Evolutionary conservation across 1,140 invertebrate species (phyloP).

Genomic region (Drosophila busckii): DNA sequence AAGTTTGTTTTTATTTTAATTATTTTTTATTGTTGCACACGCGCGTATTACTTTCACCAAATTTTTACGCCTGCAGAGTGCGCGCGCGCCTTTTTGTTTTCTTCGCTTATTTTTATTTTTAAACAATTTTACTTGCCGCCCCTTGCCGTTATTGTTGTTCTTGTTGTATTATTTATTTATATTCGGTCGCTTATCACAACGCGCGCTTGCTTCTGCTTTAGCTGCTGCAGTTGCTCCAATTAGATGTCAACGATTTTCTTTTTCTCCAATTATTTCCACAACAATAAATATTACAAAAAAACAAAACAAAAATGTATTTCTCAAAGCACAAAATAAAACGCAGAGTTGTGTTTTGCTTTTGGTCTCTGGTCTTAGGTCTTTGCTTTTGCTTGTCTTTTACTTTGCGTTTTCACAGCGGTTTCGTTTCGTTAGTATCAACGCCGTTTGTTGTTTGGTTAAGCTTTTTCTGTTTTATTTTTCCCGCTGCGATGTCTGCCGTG

Average conservation of each 20-base stretch:
- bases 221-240: slow-evolving; percentile 13
- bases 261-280: slow-evolving; percentile 2
- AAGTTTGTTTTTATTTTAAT: no score
- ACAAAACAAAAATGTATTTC: neutral
- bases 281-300: slow-evolving; percentile 3
- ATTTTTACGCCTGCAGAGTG: slow-evolving; percentile 16
- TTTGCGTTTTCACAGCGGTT: slow-evolving; percentile 45
- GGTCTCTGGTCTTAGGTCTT: slow-evolving; percentile 11
- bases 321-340: no score
- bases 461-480: slow-evolving; percentile 18
- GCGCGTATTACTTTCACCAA: slow-evolving; percentile 40
- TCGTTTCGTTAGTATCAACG: slow-evolving; percentile 37
- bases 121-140: neutral
- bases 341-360: slow-evolving; percentile 16
- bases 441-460: slow-evolving; percentile 28
- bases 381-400: slow-evolving; percentile 15
- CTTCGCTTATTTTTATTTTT: slow-evolving; percentile 1
- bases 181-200: slow-evolving; percentile 8
- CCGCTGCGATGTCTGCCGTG: no score
- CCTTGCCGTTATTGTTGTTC: slow-evolving; percentile 1
- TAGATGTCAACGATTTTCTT: slow-evolving; percentile 13
- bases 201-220: no score
- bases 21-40: slow-evolving; percentile 37
- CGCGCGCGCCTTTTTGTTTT: slow-evolving; percentile 10
- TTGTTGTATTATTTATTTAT: slow-evolving; percentile 13